Evolutionary conservation across 2,888 invertebrate species (phyloP).

Genomic region (Zaprionus obscuricornis): DNA sequence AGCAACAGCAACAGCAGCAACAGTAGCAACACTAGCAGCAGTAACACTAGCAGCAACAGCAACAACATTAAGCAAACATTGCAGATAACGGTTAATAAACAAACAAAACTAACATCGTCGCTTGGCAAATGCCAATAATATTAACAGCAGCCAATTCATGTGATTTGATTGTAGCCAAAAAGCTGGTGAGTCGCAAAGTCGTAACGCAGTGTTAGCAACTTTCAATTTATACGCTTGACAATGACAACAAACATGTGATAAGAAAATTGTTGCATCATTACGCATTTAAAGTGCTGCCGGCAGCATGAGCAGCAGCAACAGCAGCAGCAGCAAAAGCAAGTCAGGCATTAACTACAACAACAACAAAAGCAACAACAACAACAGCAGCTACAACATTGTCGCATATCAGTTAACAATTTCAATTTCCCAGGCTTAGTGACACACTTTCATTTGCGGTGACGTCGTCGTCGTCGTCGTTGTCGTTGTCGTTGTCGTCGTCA

Average conservation of each 20-base stretch:
- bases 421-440: constrained; percentile 74
- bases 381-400: constrained; percentile 6
- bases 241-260: constrained; percentile 60
- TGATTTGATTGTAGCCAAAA: constrained; percentile 22
- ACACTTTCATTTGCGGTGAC: constrained; percentile 65
- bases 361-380: constrained; percentile 14
- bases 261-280: constrained; percentile 77
- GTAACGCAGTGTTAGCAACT: constrained; percentile 5
- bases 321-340: neutral
- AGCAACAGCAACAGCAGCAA: constrained; percentile 8
- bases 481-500: no score
- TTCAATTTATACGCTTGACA: constrained; percentile 32
- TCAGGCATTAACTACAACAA: neutral
- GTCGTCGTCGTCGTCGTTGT: constrained; percentile 13
- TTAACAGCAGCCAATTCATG: constrained; percentile 30
- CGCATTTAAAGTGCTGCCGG: constrained; percentile 49
- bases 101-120: constrained; percentile 38
- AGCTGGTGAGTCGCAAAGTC: neutral
- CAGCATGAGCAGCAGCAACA: constrained; percentile 11
- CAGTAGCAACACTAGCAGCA: constrained; percentile 2
- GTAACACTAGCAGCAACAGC: constrained; percentile 8
- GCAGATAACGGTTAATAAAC: constrained; percentile 48
- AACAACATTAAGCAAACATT: constrained; percentile 27
- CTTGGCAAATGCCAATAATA: constrained; percentile 40
- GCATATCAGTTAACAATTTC: constrained; percentile 65